Base-by-base conservation (phyloP, 92 coral and sea anemone genomes). In the Porites evermanni region DNA sequence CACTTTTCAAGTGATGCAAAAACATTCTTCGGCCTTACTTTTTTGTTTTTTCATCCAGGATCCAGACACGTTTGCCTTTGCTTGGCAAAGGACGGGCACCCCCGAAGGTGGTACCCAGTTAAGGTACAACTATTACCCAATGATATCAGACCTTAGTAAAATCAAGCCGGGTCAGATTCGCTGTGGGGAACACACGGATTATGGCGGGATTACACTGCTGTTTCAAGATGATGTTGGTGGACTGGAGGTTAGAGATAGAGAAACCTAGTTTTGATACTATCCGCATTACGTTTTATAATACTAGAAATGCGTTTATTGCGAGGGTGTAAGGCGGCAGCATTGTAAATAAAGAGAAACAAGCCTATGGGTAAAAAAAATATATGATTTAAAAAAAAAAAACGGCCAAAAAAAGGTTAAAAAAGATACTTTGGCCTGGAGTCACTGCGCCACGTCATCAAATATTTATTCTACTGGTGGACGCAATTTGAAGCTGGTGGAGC, bases 141-240 rank as follows among this genome's bases (percentile, higher is more conserved):
- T 77, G 38, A 38, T 38, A 38, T 38, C 47, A 4, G 47, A 38
- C 54, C 38, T 86, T 58, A 71, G 79, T 32, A 56, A 83, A 38
- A 77, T 94, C 53, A 94, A 94, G 74, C 93, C 90, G n/a, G 84
- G 85, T 6, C 97, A 94, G 86, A 67, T 94, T 18, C 97, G 97
- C 73, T 94, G 47, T 38, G 47, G 47, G 47, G 47, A 38, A 38
- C 47, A 38, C 47, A 38, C 47, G 47, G 47, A 38, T 38, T 38
- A 38, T 38, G 47, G 47, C 0, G 47, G 97, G 26, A 81, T 94
- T 16, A 88, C 97, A 3, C 83, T 94, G 14, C 88, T 94, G 60
- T 88, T 91, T 77, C 97, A 94, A 79, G 97, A 94, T 84, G 88
- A 85, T 23, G 75, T 88, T 71, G 97, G 97, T 26, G 95, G 95